phyloP scores from a whole-genome alignment of 2,113 vertebrate genomes.

The Terrapene triunguis region DNA sequence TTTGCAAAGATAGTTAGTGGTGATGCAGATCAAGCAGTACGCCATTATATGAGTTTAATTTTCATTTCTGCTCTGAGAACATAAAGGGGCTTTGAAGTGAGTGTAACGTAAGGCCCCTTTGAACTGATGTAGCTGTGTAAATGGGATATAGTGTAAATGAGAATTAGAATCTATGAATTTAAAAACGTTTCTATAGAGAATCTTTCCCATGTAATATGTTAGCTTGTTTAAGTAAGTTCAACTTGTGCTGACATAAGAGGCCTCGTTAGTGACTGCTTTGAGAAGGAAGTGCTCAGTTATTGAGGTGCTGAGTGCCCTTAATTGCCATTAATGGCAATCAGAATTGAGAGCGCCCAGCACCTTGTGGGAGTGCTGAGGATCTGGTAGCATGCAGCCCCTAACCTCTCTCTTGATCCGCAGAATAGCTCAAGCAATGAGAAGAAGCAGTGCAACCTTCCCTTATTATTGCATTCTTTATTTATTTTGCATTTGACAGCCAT shows the following conservation, averaged over 20 bases:
- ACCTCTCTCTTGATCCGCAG: not conserved
- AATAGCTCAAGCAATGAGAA: not conserved
- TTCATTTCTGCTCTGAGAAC: not conserved
- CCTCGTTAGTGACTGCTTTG: not conserved
- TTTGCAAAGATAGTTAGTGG: fast-evolving
- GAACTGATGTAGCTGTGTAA: not conserved
- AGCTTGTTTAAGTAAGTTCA: not conserved
- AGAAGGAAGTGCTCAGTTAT: not conserved
- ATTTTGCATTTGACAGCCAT: not conserved
- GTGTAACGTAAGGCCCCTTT: fast-evolving
- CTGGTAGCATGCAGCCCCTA: not conserved
- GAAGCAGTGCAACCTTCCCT: not conserved
- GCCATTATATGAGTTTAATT: not conserved
- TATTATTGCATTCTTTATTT: not conserved
- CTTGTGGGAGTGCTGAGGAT: not conserved
- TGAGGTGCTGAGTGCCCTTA: not conserved
- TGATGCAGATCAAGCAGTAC: not conserved
- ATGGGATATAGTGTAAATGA: not conserved
- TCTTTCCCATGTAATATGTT: not conserved
- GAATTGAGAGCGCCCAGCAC: not conserved
- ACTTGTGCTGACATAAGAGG: not conserved
- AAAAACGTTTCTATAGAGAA: fast-evolving
- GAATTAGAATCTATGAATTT: not conserved
- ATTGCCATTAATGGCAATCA: not conserved
- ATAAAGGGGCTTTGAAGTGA: not conserved